Base-by-base conservation (phyloP, 2,888 invertebrate species). In the Auanema sp. region DNA sequence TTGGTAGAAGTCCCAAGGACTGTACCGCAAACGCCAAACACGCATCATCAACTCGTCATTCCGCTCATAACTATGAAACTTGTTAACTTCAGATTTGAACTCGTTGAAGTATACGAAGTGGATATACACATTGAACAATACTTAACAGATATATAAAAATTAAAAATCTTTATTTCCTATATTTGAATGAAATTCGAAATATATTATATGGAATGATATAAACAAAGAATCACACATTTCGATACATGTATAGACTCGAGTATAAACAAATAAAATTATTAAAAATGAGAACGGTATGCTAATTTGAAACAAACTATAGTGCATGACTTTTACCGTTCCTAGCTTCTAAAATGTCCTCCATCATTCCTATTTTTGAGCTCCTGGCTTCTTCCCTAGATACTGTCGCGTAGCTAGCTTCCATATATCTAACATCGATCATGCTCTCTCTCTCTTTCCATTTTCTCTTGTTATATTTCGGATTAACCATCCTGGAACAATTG, bases 381-480 rank as follows among this genome's bases (percentile, higher is more conserved):
- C 64, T 72, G 16, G 65, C 68, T 62, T 82, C 82, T 53, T 82
- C 82, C 11, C 63, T 60, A 52, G 69, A 71, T 25, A 83, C 71
- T 12, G 76, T 75, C 3, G 72, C 65, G 60, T 68, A 81, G 55
- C 72, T 60, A 12, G 79, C 69, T 24, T 70, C 68, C 81, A 81
- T 81, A 40, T 69, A 64, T 12, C 77, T 64, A 41, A 66, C 67
- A 12, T 50, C 53, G 43, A 81, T 83, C 68, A 64, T 71, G 47
- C 69, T 66, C 58, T 83, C 82, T 52, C 76, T 73, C 50, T 69
- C 58, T 40, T 72, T 66, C 81, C 81, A 82, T 60, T 71, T 72
- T 49, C 72, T 67, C 60, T 77, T 79, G 67, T 82, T 69, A 63
- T 81, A 81, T 42, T 76, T 75, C 25, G 68, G 74, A 60, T 78